Base-by-base conservation (phyloP, 2,113 vertebrate genomes). In the Candoia aspera region DNA sequence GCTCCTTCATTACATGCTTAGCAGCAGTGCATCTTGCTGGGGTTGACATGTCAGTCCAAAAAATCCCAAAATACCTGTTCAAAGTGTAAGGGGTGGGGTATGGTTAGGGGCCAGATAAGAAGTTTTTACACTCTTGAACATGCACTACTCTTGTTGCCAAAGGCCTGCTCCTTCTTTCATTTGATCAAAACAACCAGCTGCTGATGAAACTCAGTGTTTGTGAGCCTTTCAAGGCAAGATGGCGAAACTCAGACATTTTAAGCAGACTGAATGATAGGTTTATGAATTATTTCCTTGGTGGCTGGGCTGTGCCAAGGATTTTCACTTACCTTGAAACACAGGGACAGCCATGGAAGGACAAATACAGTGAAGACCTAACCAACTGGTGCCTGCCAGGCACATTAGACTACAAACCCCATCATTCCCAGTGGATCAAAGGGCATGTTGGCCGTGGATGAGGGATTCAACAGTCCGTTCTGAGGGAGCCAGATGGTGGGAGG, bases 231-330 rank as follows among this genome's bases (percentile, higher is more conserved):
- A 84, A 6, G 33, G 23, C 58, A 49, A 57, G 6, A 93, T 79
- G 23, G 62, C 42, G 57, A n/a, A 64, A 49, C 57, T 42, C 26
- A 84, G 84, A 46, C 29, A 53, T 58, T 89, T 92, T 84, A 37
- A 54, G 26, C 46, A 84, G 58, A 11, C 59, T 60, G 23, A 92
- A 89, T 89, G 55, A 89, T 42, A 55, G 68, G 23, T 21, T 84
- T 92, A 54, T 92, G 73, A 89, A n/a, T 90, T n/a, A 64, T 85
- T 84, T 93, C n/a, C 17, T 11, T 91, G 68, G 24, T 46, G 46
- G 33, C 6, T 92, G 29, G 37, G 12, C 29, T 59, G 24, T 86
- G 33, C 86, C 79, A 84, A 88, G 53, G 62, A n/a, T 73, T 42
- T 73, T 89, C 49, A 64, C 46, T 89, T 26, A 68, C 85, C 73